These are phyloP conservation scores for Mesoligia furuncula DNA, from an alignment of 2,888 invertebrate genomes.

Conservation along the genomic window DNA sequence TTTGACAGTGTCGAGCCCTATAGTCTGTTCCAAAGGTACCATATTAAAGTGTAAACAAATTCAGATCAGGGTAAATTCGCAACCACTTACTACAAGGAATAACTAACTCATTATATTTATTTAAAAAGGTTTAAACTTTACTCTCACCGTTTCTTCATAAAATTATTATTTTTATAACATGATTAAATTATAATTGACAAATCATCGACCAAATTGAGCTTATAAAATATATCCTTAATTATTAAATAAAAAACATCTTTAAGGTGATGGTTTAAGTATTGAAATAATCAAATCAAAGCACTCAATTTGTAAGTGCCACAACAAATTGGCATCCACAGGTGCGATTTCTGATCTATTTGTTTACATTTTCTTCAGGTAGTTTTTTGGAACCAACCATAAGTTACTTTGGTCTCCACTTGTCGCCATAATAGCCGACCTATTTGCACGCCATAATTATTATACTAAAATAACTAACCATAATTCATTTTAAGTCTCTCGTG, in stretches of 20 bases:
- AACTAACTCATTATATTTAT: not conserved
- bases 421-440: not conserved
- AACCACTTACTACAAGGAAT: not conserved
- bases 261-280: too few relatives aligned
- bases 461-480: conserved; percentile 30
- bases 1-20: not conserved
- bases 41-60: not conserved
- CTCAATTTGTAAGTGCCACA: not conserved
- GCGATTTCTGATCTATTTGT: not conserved
- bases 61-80: not conserved
- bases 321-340: not conserved
- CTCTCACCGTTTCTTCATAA: not conserved
- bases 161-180: not conserved
- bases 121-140: not conserved
- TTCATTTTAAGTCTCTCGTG: not conserved
- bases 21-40: not conserved
- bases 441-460: conserved; percentile 28
- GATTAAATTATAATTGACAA: not conserved
- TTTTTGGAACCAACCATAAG: not conserved
- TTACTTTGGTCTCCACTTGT: not conserved
- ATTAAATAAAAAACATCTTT: too few relatives aligned
- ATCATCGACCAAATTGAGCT: not conserved
- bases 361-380: not conserved
- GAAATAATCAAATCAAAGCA: too few relatives aligned
- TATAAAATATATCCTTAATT: not conserved